Conservation (phyloP, 2,113 vertebrate genomes). For the Urocynchramus pylzowi region DNA sequence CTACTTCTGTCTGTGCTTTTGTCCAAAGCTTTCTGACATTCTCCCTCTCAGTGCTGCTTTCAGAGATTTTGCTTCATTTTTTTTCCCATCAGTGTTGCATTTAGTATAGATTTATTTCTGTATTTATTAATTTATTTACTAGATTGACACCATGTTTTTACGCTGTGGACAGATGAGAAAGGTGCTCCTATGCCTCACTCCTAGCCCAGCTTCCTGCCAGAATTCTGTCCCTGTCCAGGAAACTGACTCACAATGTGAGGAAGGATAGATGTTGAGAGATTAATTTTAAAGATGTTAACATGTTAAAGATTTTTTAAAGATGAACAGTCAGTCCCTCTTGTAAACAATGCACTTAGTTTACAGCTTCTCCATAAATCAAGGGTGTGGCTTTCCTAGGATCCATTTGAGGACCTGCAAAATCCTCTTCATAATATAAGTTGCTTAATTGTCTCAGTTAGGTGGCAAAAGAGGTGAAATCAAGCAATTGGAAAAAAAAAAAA, state of each 20-base stretch:
- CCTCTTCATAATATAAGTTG: background rate
- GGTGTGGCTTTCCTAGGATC: background rate
- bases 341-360: background rate
- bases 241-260: background rate
- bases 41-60: background rate
- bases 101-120: background rate
- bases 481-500: background rate
- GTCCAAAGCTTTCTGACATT: background rate
- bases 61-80: background rate
- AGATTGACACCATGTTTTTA: rapidly evolving
- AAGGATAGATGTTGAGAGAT: background rate
- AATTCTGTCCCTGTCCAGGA: background rate
- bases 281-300: background rate
- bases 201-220: background rate
- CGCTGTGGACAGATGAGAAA: background rate
- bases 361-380: background rate
- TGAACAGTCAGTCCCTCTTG: background rate
- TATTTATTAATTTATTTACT: background rate
- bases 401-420: background rate
- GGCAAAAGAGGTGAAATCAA: background rate
- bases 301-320: background rate
- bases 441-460: background rate
- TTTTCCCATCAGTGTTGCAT: background rate
- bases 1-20: background rate
- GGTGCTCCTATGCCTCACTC: background rate